Conservation (phyloP, 2,113 vertebrate genomes). For the Drymodes brunneopygia region DNA sequence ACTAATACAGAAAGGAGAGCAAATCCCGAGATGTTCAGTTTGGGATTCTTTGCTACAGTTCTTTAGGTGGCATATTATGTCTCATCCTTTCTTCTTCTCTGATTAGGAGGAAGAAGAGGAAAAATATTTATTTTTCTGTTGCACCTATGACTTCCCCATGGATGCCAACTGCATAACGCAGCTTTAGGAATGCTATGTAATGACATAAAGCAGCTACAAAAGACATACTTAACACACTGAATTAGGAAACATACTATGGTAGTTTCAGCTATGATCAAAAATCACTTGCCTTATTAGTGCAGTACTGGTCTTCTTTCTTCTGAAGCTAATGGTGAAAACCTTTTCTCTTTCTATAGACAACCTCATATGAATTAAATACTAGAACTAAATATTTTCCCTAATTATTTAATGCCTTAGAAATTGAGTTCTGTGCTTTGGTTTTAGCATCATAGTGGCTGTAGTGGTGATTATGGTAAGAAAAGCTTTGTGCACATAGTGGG, state of each 20-base stretch:
- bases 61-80: not conserved
- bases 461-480: not conserved
- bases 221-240: not conserved
- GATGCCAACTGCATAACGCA: not conserved
- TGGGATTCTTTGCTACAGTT: not conserved
- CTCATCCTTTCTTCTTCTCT: not conserved
- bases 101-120: not conserved
- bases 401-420: not conserved
- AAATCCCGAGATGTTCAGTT: not conserved
- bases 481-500: accelerated
- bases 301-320: not conserved
- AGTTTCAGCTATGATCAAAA: not conserved
- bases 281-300: not conserved
- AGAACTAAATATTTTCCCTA: not conserved
- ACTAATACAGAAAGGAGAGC: not conserved
- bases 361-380: not conserved
- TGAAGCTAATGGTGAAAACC: not conserved
- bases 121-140: not conserved
- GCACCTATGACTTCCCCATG: not conserved
- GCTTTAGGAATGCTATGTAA: not conserved
- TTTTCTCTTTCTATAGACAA: not conserved
- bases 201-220: not conserved
- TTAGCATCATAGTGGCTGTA: not conserved
- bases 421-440: not conserved
- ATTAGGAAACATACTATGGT: not conserved